phyloP scores from a whole-genome alignment of 1,140 invertebrate species.

The Hycleus cichorii region DNA sequence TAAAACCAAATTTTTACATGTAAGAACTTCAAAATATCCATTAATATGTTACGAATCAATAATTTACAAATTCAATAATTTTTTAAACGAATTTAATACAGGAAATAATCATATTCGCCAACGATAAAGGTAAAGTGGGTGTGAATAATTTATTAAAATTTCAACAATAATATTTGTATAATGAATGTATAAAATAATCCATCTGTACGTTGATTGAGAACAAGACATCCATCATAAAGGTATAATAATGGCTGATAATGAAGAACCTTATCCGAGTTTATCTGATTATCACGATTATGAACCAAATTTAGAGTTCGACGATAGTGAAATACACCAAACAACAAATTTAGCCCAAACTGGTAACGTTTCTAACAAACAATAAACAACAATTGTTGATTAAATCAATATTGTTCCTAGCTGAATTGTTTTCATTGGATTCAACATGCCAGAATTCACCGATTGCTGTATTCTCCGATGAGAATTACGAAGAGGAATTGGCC shows the following conservation, averaged over 20 bases:
- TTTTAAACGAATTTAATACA: too few relatives aligned
- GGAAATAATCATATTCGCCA: too few relatives aligned
- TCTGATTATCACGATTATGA: slow-evolving; percentile 91
- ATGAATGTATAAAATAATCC: too few relatives aligned
- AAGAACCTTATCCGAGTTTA: slow-evolving; percentile 80
- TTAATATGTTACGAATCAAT: too few relatives aligned
- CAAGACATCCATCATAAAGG: too few relatives aligned
- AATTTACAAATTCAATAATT: too few relatives aligned
- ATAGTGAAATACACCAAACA: slow-evolving; percentile 73
- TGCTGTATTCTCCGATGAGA: slow-evolving; percentile 62
- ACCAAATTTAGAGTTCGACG: slow-evolving; percentile 92
- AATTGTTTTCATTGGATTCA: slow-evolving; percentile 36
- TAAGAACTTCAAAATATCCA: too few relatives aligned
- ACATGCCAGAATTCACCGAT: slow-evolving; percentile 37
- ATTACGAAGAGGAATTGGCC: slow-evolving; percentile 84
- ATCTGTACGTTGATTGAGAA: too few relatives aligned
- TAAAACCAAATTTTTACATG: too few relatives aligned
- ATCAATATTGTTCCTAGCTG: slow-evolving; percentile 20
- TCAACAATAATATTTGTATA: too few relatives aligned
- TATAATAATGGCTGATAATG: slow-evolving; percentile 45
- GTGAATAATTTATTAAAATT: too few relatives aligned
- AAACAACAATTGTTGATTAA: background rate
- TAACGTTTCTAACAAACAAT: slow-evolving; percentile 24
- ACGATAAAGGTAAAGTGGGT: too few relatives aligned
- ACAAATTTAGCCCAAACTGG: slow-evolving; percentile 42